A percentile compares a stretch with the other conserved stretches of the same genome.
phyloP scores from a whole-genome alignment of 2,113 vertebrate genomes.

The rabbit (Oryctolagus cuniculus) region DNA sequence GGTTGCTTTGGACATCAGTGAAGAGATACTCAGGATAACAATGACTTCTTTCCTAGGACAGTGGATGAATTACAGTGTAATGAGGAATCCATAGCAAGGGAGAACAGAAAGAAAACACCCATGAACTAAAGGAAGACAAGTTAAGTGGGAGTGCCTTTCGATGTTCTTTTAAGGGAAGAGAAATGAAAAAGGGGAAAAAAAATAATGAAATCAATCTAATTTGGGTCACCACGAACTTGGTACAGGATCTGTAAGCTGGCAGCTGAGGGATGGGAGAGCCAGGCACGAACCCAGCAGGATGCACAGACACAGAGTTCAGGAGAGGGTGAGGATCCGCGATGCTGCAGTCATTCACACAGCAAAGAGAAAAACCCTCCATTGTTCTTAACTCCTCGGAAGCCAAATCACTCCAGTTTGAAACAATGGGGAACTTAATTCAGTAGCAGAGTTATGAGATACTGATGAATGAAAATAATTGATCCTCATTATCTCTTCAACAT shows the following conservation, averaged over 20 bases:
- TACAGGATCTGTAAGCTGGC: neutral
- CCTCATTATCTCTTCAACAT: neutral
- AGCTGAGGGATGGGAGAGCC: neutral
- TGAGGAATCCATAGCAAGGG: too few species aligned
- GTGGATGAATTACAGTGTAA: neutral
- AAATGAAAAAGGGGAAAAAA: neutral
- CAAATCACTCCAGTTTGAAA: constrained; percentile 42
- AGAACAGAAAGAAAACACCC: neutral
- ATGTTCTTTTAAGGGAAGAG: neutral
- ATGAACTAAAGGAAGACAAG: neutral
- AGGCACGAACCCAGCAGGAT: neutral
- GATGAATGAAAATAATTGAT: neutral
- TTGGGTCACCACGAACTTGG: neutral
- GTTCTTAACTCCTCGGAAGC: constrained; percentile 56
- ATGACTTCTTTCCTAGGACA: constrained; percentile 11
- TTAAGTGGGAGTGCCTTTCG: neutral
- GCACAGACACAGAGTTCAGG: neutral
- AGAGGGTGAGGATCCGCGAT: neutral
- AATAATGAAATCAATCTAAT: neutral
- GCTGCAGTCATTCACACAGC: neutral
- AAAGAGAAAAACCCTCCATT: constrained; percentile 19
- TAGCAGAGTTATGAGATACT: neutral
- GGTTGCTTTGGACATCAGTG: neutral
- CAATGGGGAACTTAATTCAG: constrained; percentile 63
- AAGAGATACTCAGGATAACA: neutral